Conservation (phyloP, 2,888 invertebrate genomes). For the Ptycholaimellus sp. region DNA sequence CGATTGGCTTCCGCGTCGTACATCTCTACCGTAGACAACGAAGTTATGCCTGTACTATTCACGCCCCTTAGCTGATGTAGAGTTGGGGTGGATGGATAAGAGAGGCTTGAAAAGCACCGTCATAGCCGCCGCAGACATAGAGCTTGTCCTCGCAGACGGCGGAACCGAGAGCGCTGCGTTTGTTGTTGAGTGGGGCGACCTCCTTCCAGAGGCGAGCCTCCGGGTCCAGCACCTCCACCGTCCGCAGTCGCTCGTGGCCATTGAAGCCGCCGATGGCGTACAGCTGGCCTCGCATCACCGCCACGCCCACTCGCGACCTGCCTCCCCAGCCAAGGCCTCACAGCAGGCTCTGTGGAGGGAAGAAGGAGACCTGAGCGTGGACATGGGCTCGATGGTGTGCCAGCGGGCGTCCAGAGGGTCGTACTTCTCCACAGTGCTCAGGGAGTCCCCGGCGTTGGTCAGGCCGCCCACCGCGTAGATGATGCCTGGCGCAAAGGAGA, state of each 20-base stretch:
- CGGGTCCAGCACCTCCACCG: conserved; percentile 61
- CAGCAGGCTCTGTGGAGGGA: too few species aligned
- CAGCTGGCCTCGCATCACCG: conserved; percentile 49
- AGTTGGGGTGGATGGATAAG: too few species aligned
- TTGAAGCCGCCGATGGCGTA: conserved; percentile 57
- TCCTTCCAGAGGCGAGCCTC: conserved; percentile 46
- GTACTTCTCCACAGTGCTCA: conserved; percentile 58
- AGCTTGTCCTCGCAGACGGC: conserved; percentile 10
- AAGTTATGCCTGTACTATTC: too few species aligned
- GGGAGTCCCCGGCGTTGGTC: conserved; percentile 51
- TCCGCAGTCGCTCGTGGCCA: conserved; percentile 51
- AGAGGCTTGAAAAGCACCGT: conserved; percentile 6
- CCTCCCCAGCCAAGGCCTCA: too few species aligned
- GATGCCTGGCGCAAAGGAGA: conserved; percentile 37
- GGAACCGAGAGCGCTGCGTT: conserved; percentile 17
- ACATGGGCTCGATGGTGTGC: conserved; percentile 52
- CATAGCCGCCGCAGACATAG: conserved; percentile 21
- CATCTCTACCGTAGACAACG: conserved; percentile 53
- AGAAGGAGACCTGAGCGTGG: conserved; percentile 55
- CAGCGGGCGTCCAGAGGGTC: conserved; percentile 46
- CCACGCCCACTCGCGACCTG: conserved; percentile 52
- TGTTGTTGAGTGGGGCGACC: conserved; percentile 25
- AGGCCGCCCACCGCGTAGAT: conserved; percentile 66
- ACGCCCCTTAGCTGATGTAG: too few species aligned
- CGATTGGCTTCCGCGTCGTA: conserved; percentile 8